Base-by-base conservation (phyloP, 2,113 vertebrate species). In the Vireo altiloquus region DNA sequence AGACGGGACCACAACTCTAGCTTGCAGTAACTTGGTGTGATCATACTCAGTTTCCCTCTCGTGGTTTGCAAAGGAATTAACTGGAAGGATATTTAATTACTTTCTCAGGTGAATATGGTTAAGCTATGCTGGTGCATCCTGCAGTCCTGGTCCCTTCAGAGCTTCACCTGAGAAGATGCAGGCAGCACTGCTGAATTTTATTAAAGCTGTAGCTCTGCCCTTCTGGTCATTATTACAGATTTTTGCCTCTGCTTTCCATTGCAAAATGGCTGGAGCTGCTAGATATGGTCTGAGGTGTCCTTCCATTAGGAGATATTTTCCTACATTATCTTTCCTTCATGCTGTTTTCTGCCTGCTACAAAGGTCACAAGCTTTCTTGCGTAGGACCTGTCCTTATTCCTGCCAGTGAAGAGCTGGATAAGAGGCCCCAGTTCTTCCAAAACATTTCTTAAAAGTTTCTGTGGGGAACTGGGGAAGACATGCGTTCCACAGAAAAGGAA, bases 51-150 rank as follows among this genome's bases (percentile, higher is more conserved):
- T 72, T 94, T 96, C 90, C 93, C 94, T 95, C 96, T 94, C 22
- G 53, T 81, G 92, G 90, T 77, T 96, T 92, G 78, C 64, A 63
- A 91, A 83, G 71, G 91, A 92, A 96, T 91, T 88, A 91, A 90
- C 84, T 91, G 64, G 61, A 85, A 90, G 13, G 63, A 72, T 87
- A 88, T 81, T 91, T 84, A 94, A 95, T 92, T 76, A 59, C 20
- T 76, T 82, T 76, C 40, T 40, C 53, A 82, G 46, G 53, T 70
- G 72, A 91, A 40, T 49, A 89, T 7, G 64, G n/a, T 44, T 53
- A 83, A 80, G 23, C 33, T 46, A 12, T 25, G 44, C 18, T 59
- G 59, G 52, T 35, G 52, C 3, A 56, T 70, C 22, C 59, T 89
- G 94, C 21, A 87, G 39, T 47, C 23, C n/a, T 49, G 17, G 21